Evolutionary conservation across 1,140 invertebrate species (phyloP).

Genomic region (Zaprionus capensis): DNA sequence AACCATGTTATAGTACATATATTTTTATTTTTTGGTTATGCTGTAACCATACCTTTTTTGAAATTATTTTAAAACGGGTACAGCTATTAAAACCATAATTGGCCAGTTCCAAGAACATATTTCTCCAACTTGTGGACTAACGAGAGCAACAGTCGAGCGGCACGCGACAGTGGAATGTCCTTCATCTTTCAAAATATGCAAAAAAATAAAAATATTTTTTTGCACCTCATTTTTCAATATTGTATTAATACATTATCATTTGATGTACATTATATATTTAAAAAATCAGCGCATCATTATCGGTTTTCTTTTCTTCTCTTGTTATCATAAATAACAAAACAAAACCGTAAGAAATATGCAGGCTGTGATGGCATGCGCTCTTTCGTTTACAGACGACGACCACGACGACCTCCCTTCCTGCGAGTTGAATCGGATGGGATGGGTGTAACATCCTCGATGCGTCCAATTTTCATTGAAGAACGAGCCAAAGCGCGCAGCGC

Average conservation of each 20-base stretch:
- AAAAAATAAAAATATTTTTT: too few species aligned
- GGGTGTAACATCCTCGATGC: conserved; percentile 99
- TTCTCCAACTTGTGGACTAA: too few species aligned
- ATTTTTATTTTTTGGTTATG: too few species aligned
- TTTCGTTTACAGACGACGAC: conserved; percentile 95
- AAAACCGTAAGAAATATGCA: conserved; percentile 11
- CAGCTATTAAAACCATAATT: too few species aligned
- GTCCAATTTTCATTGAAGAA: conserved; percentile 99
- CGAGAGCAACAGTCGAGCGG: too few species aligned
- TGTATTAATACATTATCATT: conserved; percentile 64
- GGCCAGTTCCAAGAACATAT: too few species aligned
- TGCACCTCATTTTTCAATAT: conserved; percentile 34
- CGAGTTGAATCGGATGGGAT: conserved; percentile 99
- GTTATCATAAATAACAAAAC: conserved; percentile 9
- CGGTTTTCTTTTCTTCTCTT: not conserved
- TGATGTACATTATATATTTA: conserved; percentile 55
- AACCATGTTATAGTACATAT: too few species aligned
- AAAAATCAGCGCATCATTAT: conserved; percentile 48
- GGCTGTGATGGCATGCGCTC: not conserved
- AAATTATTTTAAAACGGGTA: too few species aligned
- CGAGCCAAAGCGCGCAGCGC: conserved; percentile 98
- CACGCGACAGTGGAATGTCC: too few species aligned
- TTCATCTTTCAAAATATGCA: too few species aligned
- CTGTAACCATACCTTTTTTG: too few species aligned
- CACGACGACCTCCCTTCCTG: conserved; percentile 99